Evolutionary conservation across 2,113 vertebrate genomes (phyloP).

Genomic region (Potamarius usumacintae): DNA sequence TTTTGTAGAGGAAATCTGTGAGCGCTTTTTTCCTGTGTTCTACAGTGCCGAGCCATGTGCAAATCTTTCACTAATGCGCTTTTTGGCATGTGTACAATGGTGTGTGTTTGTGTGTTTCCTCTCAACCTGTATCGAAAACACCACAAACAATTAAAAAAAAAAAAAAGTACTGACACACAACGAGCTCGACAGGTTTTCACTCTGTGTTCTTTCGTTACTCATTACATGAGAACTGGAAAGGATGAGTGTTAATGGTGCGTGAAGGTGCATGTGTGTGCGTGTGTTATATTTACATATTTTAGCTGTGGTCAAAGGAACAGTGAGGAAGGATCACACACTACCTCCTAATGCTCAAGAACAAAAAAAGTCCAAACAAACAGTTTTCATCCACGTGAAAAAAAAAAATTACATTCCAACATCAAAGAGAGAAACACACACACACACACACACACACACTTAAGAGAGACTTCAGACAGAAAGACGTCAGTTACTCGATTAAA

Average conservation of each 20-base stretch:
- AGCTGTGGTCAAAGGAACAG: conserved; percentile 61
- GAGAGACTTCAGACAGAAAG: conserved; percentile 3
- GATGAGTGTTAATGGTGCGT: not conserved
- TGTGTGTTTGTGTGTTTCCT: not conserved
- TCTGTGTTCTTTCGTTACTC: not conserved
- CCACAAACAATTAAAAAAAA: not conserved
- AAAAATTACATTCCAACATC: conserved; percentile 56
- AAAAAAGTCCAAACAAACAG: conserved; percentile 43
- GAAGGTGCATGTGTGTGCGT: not conserved
- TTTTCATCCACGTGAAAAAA: conserved; percentile 56
- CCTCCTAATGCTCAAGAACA: not conserved
- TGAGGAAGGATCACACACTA: conserved; percentile 51
- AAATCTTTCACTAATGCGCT: conserved; percentile 16
- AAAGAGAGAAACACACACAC: not conserved
- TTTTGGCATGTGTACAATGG: not conserved
- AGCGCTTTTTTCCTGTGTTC: not conserved
- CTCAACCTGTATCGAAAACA: not conserved
- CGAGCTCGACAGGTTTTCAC: not conserved
- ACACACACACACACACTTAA: not conserved
- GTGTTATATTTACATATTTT: not conserved
- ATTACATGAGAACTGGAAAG: not conserved
- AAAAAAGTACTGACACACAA: not conserved
- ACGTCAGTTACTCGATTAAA: conserved; percentile 48
- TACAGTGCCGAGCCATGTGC: not conserved
- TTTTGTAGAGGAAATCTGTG: not conserved